phyloP scores from a whole-genome alignment of 2,888 invertebrate species.

The Leptarthrus brevirostris region DNA sequence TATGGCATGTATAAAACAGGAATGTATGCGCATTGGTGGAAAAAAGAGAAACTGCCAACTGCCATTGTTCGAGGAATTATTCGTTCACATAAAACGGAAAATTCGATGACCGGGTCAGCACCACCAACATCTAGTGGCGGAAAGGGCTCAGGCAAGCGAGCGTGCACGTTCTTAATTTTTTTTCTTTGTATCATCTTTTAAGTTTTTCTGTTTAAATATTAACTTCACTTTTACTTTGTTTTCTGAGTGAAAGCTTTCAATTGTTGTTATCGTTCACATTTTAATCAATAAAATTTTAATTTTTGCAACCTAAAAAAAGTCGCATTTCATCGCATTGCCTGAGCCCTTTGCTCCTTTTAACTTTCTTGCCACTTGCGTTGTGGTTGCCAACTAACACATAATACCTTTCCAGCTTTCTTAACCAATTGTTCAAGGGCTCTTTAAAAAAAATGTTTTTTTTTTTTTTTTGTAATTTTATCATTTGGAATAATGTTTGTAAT shows the following conservation, averaged over 20 bases:
- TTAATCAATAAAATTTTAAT: conserved; percentile 35
- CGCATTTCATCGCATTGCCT: conserved; percentile 59
- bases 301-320: conserved; percentile 23
- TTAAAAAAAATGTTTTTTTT: not conserved
- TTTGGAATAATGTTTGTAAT: not conserved
- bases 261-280: conserved; percentile 39
- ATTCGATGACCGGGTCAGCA: conserved; percentile 59
- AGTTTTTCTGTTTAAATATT: conserved; percentile 6
- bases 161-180: conserved; percentile 55
- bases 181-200: conserved; percentile 46
- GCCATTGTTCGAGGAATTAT: conserved; percentile 71
- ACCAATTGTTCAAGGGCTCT: conserved; percentile 14
- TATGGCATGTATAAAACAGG: conserved; percentile 77
- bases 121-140: conserved; percentile 52
- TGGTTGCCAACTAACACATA: conserved; percentile 46
- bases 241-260: conserved; percentile 47
- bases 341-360: conserved; percentile 57
- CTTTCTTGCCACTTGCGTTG: conserved; percentile 53
- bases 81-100: conserved; percentile 67
- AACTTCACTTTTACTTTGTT: conserved; percentile 18
- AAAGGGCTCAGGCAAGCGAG: conserved; percentile 62
- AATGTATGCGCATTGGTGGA: conserved; percentile 93
- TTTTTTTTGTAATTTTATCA: not conserved
- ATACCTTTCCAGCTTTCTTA: conserved; percentile 19
- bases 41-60: conserved; percentile 84